phyloP scores from a whole-genome alignment of 2,113 vertebrate genomes.

The Mellivora capensis region DNA sequence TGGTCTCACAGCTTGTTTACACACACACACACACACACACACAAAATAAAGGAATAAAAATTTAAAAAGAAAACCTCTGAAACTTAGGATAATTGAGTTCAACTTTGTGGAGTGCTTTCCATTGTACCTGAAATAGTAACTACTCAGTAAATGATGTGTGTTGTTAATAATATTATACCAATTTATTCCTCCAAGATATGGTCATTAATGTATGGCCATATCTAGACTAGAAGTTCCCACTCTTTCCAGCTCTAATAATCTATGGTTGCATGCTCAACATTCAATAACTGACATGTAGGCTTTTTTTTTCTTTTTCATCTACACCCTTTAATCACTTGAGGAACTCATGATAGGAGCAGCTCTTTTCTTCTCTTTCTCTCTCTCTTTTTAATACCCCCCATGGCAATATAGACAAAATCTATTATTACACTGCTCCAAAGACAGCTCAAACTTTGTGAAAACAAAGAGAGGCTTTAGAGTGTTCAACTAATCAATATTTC shows the following conservation, averaged over 20 bases:
- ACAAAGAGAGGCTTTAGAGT: conserved; percentile 14
- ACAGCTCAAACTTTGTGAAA: neutral
- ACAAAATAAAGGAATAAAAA: neutral
- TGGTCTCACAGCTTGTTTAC: neutral
- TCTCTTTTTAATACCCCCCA: neutral
- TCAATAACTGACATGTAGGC: neutral
- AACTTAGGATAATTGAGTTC: neutral
- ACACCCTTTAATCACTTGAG: neutral
- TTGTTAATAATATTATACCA: neutral
- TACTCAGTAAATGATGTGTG: neutral
- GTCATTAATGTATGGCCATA: neutral
- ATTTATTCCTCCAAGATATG: neutral
- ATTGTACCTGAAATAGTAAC: neutral
- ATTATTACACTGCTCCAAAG: neutral
- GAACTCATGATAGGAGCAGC: neutral
- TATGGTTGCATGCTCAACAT: neutral
- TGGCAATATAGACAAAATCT: neutral
- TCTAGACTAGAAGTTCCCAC: neutral
- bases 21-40: neutral
- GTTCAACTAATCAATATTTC: neutral
- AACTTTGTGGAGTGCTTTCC: neutral
- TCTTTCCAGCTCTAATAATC: neutral
- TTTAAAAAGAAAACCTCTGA: neutral
- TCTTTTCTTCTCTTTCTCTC: neutral
- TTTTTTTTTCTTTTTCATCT: neutral